phyloP scores from a whole-genome alignment of 2,888 invertebrate species.

The Leptopilina syphax region DNA sequence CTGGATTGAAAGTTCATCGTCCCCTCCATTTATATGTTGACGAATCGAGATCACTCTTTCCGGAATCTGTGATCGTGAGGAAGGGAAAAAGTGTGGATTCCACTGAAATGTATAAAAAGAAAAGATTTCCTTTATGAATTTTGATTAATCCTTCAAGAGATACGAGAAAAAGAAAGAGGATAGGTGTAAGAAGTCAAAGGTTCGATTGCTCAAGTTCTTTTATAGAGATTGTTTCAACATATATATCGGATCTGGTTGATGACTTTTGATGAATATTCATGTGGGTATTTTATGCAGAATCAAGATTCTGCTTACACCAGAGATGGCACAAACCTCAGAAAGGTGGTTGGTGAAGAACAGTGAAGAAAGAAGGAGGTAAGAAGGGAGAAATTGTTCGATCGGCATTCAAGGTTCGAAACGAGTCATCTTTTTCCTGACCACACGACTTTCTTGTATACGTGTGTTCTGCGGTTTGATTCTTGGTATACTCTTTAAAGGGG shows the following conservation, averaged over 20 bases:
- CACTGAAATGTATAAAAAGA: conserved; percentile 20
- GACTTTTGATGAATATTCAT: conserved; percentile 67
- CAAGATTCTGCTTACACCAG: conserved; percentile 49
- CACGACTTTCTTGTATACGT: conserved; percentile 62
- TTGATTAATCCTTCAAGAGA: conserved; percentile 33
- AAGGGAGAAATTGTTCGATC: conserved; percentile 52
- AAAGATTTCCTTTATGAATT: conserved; percentile 42
- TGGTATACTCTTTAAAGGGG: conserved; percentile 54
- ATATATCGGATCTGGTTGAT: conserved; percentile 40
- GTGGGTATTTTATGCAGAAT: conserved; percentile 64
- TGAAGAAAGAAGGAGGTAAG: no score
- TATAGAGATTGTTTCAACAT: no score
- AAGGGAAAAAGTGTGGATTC: conserved; percentile 32
- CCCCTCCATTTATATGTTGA: conserved; percentile 8
- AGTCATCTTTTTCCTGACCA: conserved; percentile 60
- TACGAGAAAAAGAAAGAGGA: conserved; percentile 18
- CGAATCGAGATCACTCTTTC: conserved; percentile 33
- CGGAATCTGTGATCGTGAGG: conserved; percentile 25
- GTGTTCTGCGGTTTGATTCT: conserved; percentile 58
- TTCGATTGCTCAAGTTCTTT: conserved; percentile 54
- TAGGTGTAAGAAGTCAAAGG: conserved; percentile 48
- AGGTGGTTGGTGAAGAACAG: not conserved
- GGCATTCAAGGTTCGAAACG: conserved; percentile 56
- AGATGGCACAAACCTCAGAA: conserved; percentile 27
- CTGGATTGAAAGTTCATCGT: conserved; percentile 33